Base-by-base conservation (phyloP, 2,113 vertebrate genomes). In the Cariama cristata region DNA sequence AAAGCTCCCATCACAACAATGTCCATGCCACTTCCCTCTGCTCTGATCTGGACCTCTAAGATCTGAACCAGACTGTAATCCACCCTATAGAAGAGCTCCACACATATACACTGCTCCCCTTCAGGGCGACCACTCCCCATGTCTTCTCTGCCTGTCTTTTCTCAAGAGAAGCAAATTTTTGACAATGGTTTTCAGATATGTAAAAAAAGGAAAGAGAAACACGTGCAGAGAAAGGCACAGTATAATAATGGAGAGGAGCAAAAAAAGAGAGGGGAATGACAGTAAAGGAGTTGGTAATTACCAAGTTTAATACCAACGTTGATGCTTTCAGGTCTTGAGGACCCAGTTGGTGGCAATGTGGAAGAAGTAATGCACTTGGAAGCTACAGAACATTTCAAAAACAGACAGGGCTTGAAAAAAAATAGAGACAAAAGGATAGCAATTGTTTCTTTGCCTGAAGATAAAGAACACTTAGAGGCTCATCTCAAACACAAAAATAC, bases 401-500 rank as follows among this genome's bases (percentile, higher is more conserved):
- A 4, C 10, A 80, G 53, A 56, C 26, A 81, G 8, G 26, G 55
- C 55, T 96, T 95, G 79, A 60, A 94, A 94, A 96, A 97, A n/a
- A 63, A 2, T 28, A 92, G 60, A 88, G 72, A 91, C 68, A 82
- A 94, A 38, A 86, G 60, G 30, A 84, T 23, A 93, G 69, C 56
- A 83, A 92, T 49, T 50, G 52, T 30, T 96, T 64, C 83, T 87
- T 84, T 95, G 91, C 73, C 83, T 94, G 69, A 91, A 92, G 90
- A 90, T 92, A 80, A 90, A 33, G 44, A 96, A 81, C 42, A 72
- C 17, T 88, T 28, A 69, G 9, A 76, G 18, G 32, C 59, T 91
- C 69, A 67, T 74, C n/a, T 88, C 50, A 89, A 93, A 86, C 44
- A 79, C 64, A 77, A 90, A 76, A 96, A 73, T 12, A 40, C 19